Evolutionary conservation across 2,797 vertebrate genomes (phyloP).

Genomic region (Diceros bicornis): DNA sequence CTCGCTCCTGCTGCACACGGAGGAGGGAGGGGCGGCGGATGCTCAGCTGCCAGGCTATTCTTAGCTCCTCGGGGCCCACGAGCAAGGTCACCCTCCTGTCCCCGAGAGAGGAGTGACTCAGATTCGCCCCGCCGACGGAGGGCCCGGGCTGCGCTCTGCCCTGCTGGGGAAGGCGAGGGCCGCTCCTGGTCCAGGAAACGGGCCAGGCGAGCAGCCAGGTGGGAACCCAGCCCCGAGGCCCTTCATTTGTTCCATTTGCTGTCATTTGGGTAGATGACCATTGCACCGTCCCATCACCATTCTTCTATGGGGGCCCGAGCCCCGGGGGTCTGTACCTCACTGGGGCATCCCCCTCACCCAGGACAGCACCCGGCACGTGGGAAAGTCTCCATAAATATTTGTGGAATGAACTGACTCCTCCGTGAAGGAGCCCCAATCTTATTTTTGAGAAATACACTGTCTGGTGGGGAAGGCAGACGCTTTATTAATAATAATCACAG

Average conservation of each 20-base stretch:
- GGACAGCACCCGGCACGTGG: fast-evolving
- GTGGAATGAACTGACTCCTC: fast-evolving
- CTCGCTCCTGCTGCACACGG: fast-evolving
- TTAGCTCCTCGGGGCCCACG: neutral
- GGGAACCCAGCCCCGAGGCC: fast-evolving
- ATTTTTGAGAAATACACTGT: neutral
- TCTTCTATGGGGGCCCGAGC: neutral
- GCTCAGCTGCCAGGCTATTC: neutral
- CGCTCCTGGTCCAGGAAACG: fast-evolving
- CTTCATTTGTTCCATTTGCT: fast-evolving
- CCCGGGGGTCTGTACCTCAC: no score
- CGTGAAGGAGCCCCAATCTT: fast-evolving
- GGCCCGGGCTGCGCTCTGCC: no score
- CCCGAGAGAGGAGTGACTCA: neutral
- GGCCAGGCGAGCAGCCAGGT: fast-evolving
- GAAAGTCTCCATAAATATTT: neutral
- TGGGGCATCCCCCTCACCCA: fast-evolving
- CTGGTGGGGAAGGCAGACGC: neutral
- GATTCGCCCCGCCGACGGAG: fast-evolving
- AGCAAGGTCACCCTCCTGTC: slow-evolving; percentile 39
- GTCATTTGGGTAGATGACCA: fast-evolving
- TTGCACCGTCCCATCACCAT: fast-evolving
- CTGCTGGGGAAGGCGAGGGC: neutral
- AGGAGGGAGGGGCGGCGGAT: neutral
- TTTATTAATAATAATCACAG: fast-evolving